Conservation (phyloP, 2,888 invertebrate species). For the Cremastobaeus sp. region DNA sequence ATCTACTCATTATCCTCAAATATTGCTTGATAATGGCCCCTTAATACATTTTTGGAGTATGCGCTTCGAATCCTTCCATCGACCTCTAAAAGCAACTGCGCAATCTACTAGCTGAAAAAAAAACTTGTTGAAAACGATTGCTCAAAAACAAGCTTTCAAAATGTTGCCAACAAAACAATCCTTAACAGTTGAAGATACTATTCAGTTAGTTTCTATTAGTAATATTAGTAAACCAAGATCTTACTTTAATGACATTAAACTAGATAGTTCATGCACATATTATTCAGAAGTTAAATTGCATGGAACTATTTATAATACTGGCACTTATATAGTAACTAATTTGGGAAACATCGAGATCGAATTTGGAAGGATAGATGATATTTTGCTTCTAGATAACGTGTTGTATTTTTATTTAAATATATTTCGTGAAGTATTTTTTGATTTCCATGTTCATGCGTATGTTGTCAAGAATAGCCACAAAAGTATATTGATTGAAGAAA, state of each 20-base stretch:
- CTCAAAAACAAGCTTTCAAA: conserved; percentile 11
- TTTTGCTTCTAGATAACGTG: neutral
- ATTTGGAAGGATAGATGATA: neutral
- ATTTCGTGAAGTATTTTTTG: neutral
- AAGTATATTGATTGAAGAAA: too few species aligned
- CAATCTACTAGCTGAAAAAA: conserved; percentile 13
- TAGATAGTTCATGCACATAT: neutral
- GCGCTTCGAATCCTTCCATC: conserved; percentile 26
- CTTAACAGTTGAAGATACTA: too few species aligned
- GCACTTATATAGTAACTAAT: neutral
- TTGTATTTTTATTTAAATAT: neutral
- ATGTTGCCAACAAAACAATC: too few species aligned
- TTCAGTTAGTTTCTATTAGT: too few species aligned
- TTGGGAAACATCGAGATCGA: neutral
- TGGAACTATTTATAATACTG: neutral
- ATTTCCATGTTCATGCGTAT: neutral
- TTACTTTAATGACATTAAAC: too few species aligned
- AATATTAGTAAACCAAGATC: too few species aligned
- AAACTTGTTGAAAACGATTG: conserved; percentile 16
- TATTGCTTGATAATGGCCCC: neutral
- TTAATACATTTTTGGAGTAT: conserved; percentile 26
- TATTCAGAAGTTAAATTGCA: neutral
- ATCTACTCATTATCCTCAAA: conserved; percentile 12
- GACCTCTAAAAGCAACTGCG: conserved; percentile 1
- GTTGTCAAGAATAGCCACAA: too few species aligned